Conservation (phyloP, 2,113 vertebrate genomes). For the Saccopteryx bilineata region DNA sequence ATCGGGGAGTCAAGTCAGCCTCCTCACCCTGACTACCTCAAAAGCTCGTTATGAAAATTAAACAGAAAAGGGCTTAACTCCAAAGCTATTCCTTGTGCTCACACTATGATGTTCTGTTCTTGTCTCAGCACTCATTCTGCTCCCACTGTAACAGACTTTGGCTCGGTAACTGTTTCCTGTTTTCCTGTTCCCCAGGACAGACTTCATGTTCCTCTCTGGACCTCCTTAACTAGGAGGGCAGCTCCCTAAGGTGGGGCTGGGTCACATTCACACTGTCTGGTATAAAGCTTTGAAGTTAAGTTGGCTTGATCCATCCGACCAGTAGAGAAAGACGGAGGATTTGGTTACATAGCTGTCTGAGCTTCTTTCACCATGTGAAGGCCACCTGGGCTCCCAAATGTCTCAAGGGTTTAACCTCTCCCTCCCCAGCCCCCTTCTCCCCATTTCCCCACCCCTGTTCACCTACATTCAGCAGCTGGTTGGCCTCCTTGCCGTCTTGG, state of each 20-base stretch:
- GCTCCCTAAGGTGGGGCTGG: background rate
- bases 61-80: background rate
- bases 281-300: background rate
- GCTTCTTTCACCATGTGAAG: background rate
- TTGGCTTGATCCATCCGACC: background rate
- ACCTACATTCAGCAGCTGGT: constrained; percentile 84
- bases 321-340: background rate
- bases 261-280: background rate
- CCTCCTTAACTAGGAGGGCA: background rate
- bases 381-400: background rate
- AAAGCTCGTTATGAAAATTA: background rate
- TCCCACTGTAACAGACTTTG: background rate
- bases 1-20: background rate
- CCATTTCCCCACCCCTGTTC: constrained; percentile 75
- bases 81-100: background rate
- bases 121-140: background rate
- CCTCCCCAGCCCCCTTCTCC: constrained; percentile 51
- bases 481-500: constrained; percentile 83
- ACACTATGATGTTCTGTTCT: background rate
- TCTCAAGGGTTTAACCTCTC: constrained; percentile 50
- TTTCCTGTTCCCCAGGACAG: background rate
- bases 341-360: background rate
- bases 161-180: background rate
- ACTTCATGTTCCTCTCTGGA: background rate
- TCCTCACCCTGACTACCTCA: background rate